A percentile compares a stretch with the other conserved stretches of the same genome.
Conservation (phyloP, 2,888 invertebrate genomes). For the Phrixothrix hirtus region DNA sequence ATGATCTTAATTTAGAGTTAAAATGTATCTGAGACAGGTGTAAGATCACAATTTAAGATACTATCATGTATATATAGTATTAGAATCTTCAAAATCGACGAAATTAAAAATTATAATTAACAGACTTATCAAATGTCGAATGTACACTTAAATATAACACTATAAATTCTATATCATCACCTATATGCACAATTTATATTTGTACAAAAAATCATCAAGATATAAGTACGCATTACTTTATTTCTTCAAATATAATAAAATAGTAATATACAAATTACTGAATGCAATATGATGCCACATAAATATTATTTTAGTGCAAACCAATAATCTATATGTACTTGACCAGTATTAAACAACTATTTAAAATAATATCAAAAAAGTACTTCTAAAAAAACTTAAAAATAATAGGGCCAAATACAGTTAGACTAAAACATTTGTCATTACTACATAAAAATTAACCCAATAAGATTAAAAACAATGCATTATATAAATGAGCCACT, state of each 20-base stretch:
- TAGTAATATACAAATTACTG: constrained; percentile 55
- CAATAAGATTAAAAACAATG: constrained; percentile 50
- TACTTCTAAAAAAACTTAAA: not conserved
- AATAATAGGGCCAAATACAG: constrained; percentile 28
- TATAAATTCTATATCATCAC: constrained; percentile 55
- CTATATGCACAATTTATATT: constrained; percentile 58
- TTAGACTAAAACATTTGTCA: constrained; percentile 25
- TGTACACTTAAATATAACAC: constrained; percentile 53
- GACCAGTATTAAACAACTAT: constrained; percentile 12
- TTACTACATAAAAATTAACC: constrained; percentile 51
- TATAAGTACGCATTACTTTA: constrained; percentile 46
- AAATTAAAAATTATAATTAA: too few species aligned
- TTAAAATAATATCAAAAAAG: not conserved
- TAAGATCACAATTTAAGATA: constrained; percentile 31
- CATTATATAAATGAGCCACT: constrained; percentile 32
- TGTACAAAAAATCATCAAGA: constrained; percentile 55
- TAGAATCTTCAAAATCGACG: too few species aligned
- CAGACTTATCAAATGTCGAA: constrained; percentile 48
- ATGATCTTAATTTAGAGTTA: constrained; percentile 14
- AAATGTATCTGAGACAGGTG: constrained; percentile 6
- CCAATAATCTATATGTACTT: constrained; percentile 39
- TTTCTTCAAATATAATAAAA: constrained; percentile 41
- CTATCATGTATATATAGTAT: constrained; percentile 45
- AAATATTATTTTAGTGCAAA: constrained; percentile 53
- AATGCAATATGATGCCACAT: constrained; percentile 53